Percentiles rank a stretch among this genome's conserved stretches.
Conservation (phyloP, 2,888 invertebrate species). For the Caenorhabditis becei region DNA sequence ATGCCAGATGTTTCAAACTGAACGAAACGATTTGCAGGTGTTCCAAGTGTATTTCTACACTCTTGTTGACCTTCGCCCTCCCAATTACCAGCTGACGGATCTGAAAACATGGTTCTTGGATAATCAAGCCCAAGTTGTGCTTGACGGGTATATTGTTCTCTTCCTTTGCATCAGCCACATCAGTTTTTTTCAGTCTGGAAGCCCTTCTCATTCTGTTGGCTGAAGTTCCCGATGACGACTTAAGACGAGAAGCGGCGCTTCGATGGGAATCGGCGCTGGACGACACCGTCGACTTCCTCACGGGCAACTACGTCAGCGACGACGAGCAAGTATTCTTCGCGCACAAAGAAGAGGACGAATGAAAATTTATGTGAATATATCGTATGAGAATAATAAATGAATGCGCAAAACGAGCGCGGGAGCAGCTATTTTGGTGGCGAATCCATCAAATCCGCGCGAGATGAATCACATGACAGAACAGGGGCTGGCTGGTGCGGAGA, state of each 20-base stretch:
- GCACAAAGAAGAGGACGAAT: constrained; percentile 29
- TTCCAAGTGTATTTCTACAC: constrained; percentile 72
- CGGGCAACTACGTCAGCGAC: constrained; percentile 67
- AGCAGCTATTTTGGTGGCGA: not conserved
- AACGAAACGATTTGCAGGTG: constrained; percentile 48
- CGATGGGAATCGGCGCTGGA: constrained; percentile 68
- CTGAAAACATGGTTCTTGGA: constrained; percentile 65
- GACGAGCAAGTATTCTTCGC: constrained; percentile 66
- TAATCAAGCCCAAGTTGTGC: constrained; percentile 54
- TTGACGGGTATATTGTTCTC: constrained; percentile 60
- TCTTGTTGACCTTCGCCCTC: constrained; percentile 67
- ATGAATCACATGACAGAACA: not conserved
- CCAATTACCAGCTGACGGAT: constrained; percentile 66
- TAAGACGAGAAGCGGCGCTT: constrained; percentile 41
- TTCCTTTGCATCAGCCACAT: not conserved
- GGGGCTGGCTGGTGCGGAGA: no score
- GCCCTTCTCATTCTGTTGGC: constrained; percentile 48
- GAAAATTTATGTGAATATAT: constrained; percentile 11
- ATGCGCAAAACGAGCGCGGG: not conserved
- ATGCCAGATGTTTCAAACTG: constrained; percentile 10
- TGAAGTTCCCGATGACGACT: constrained; percentile 11
- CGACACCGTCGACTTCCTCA: constrained; percentile 67
- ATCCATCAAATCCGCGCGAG: constrained; percentile 4
- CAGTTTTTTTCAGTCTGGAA: constrained; percentile 62
- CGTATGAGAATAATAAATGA: constrained; percentile 28